A percentile compares a stretch with the other conserved stretches of the same genome.
Conservation (phyloP, 2,888 invertebrate species). For the Pemphredon lugubris region DNA sequence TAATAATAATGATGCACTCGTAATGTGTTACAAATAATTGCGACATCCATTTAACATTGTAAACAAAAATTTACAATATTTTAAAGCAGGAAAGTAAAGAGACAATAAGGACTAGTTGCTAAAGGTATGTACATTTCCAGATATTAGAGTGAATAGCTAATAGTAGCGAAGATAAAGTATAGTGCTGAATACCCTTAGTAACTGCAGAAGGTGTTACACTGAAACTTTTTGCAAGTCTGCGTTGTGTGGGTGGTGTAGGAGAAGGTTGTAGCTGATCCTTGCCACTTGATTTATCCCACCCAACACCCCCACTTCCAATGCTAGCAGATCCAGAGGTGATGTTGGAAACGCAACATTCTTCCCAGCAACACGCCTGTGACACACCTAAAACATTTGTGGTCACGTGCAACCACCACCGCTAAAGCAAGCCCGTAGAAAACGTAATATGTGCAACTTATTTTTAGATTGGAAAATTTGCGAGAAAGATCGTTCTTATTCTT, state of each 20-base stretch:
- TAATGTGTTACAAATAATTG: neutral
- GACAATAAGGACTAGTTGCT: slow-evolving; percentile 2
- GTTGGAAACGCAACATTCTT: slow-evolving; percentile 78
- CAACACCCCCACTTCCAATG: slow-evolving; percentile 73
- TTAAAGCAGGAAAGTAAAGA: slow-evolving; percentile 1
- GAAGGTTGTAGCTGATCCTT: slow-evolving; percentile 84
- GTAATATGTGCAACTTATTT: slow-evolving; percentile 40
- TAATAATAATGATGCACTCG: neutral
- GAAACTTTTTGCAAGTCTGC: slow-evolving; percentile 95
- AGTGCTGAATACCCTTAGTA: slow-evolving; percentile 83
- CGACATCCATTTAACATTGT: neutral
- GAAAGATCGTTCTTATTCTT: slow-evolving; percentile 6
- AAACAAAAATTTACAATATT: neutral
- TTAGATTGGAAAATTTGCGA: slow-evolving; percentile 5
- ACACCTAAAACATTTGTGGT: slow-evolving; percentile 76
- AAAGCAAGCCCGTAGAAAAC: slow-evolving; percentile 40
- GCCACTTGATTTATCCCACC: slow-evolving; percentile 73
- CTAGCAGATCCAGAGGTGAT: slow-evolving; percentile 69
- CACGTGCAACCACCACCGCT: slow-evolving; percentile 74
- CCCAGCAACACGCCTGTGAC: slow-evolving; percentile 80
- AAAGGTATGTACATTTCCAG: slow-evolving; percentile 29
- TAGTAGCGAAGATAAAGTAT: slow-evolving; percentile 25
- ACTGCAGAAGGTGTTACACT: slow-evolving; percentile 90
- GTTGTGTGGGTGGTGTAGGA: slow-evolving; percentile 92
- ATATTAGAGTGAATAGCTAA: slow-evolving; percentile 11